Conservation (phyloP, 1,140 invertebrate species). For the Psilanteris sp. region DNA sequence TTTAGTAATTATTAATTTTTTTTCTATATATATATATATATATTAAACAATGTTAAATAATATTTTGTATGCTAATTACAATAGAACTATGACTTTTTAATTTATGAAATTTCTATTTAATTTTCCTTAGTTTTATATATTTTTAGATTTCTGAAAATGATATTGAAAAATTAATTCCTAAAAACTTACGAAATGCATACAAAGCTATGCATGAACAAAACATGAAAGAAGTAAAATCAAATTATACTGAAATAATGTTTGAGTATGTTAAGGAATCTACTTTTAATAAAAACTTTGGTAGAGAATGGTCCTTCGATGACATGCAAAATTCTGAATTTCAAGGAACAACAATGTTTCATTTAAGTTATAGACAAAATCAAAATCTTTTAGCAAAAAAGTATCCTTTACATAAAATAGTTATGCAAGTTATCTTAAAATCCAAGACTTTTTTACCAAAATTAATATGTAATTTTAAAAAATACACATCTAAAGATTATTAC, state of each 20-base stretch:
- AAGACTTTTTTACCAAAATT: conserved; percentile 79
- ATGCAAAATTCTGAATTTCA: conserved; percentile 75
- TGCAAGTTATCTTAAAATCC: conserved; percentile 81
- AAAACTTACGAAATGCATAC: conserved; percentile 74
- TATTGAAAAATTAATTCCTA: conserved; percentile 77
- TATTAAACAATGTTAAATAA: too few species aligned
- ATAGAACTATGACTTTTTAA: too few species aligned
- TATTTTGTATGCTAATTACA: too few species aligned
- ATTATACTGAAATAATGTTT: conserved; percentile 79
- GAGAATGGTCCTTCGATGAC: conserved; percentile 36
- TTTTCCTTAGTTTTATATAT: not conserved
- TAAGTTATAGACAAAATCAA: conserved; percentile 81
- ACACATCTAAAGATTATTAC: conserved; percentile 70
- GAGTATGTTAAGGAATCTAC: conserved; percentile 78
- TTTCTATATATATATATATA: too few species aligned
- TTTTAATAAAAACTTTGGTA: conserved; percentile 72
- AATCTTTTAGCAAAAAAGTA: conserved; percentile 80
- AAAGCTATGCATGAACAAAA: conserved; percentile 74
- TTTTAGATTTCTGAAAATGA: conserved; percentile 78
- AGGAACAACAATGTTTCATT: conserved; percentile 82
- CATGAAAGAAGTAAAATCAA: conserved; percentile 77
- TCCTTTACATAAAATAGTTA: conserved; percentile 83
- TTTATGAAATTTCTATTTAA: not conserved
- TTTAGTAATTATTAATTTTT: too few species aligned
- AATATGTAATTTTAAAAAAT: conserved; percentile 76